A percentile compares a stretch with the other conserved stretches of the same genome.
phyloP scores from a whole-genome alignment of 2,797 vertebrate species.

The Notolabrus celidotus region DNA sequence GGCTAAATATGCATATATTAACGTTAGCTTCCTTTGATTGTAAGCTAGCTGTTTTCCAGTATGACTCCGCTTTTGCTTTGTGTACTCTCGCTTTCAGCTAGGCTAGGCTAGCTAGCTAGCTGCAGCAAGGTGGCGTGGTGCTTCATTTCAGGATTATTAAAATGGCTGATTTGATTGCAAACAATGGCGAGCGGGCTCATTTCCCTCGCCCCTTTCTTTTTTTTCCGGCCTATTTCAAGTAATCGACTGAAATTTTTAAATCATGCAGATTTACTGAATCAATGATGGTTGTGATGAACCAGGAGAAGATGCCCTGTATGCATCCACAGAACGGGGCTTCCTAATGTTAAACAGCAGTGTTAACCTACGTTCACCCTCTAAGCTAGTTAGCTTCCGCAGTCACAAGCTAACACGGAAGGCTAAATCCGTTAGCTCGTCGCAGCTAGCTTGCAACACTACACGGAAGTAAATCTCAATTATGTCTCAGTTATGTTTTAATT shows the following conservation, averaged over 20 bases:
- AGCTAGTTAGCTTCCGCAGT: conserved; percentile 41
- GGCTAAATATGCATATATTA: conserved; percentile 43
- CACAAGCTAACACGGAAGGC: background rate
- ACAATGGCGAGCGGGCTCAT: conserved; percentile 41
- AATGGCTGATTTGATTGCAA: conserved; percentile 72
- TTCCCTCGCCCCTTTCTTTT: background rate
- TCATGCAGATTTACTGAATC: too few species aligned
- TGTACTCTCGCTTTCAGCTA: conserved; percentile 42
- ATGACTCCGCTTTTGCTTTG: conserved; percentile 60
- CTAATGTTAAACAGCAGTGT: conserved; percentile 33
- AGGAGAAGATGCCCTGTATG: conserved; percentile 22
- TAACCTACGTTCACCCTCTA: conserved; percentile 17
- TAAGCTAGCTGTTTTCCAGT: conserved; percentile 54
- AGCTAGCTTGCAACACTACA: background rate
- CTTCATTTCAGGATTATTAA: conserved; percentile 67
- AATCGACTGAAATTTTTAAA: background rate
- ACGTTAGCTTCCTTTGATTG: conserved; percentile 50
- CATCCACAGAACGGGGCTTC: too few species aligned
- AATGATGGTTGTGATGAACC: background rate
- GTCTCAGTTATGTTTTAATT: background rate
- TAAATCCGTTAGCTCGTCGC: background rate
- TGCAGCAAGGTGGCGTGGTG: conserved; percentile 7
- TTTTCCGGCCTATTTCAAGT: accelerated
- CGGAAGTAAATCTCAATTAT: conserved; percentile 6
- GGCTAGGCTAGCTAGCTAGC: conserved; percentile 43